phyloP scores from a whole-genome alignment of 2,797 vertebrate species.

The Myripristis murdjan region DNA sequence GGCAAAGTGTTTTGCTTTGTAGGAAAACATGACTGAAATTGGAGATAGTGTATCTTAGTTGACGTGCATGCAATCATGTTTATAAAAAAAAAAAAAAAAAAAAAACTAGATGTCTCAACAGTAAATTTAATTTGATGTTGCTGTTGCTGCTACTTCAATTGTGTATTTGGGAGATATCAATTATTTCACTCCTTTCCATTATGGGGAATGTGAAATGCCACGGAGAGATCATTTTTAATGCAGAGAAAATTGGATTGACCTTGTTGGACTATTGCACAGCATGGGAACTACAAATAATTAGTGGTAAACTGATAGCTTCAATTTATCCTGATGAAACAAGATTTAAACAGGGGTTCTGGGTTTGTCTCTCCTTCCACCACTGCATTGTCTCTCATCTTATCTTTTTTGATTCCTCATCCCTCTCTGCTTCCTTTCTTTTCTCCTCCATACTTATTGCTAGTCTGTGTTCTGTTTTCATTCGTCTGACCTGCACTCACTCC shows the following conservation, averaged over 20 bases:
- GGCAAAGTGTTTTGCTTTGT: too few relatives aligned
- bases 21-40: too few relatives aligned
- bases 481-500: too few relatives aligned
- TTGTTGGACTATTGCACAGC: slow-evolving; percentile 57
- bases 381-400: slow-evolving; percentile 24
- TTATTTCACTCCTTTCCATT: slow-evolving; percentile 33
- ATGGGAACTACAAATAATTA: slow-evolving; percentile 24
- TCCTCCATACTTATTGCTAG: background rate
- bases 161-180: slow-evolving; percentile 21
- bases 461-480: background rate
- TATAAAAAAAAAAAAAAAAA: too few relatives aligned
- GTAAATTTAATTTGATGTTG: slow-evolving; percentile 17
- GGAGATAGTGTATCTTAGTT: too few relatives aligned
- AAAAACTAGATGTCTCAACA: background rate
- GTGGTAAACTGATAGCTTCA: slow-evolving; percentile 43
- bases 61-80: too few relatives aligned
- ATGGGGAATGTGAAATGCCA: slow-evolving; percentile 55
- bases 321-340: slow-evolving; percentile 23
- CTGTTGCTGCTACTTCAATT: background rate
- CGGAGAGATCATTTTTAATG: slow-evolving; percentile 60
- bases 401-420: background rate
- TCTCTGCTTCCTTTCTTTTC: background rate
- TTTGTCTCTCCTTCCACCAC: background rate
- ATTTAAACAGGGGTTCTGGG: background rate
- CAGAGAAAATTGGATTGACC: slow-evolving; percentile 51